Base-by-base conservation (phyloP, 2,888 invertebrate species). In the Petrophora chlorosata region DNA sequence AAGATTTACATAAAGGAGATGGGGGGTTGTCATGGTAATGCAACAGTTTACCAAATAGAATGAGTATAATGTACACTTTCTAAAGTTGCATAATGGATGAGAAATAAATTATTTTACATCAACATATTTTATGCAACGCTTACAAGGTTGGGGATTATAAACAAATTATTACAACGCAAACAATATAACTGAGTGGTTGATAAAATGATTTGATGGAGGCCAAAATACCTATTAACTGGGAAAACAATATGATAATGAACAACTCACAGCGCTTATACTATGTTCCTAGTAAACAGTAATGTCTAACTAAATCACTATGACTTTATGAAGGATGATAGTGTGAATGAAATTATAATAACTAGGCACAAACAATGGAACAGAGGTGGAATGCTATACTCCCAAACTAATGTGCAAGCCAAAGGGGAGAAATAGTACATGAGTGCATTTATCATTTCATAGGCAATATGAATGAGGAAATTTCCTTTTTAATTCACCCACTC, bases 351-450 rank as follows among this genome's bases (percentile, higher is more conserved):
- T 39, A 39, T 40, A 39, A 43, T 32, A 33, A 45, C 34, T 46
- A 40, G 45, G 40, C 40, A 56, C 66, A 63, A 76, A 84, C 79
- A 83, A 80, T 81, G 70, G 73, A 79, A 83, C 77, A 83, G 79
- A 82, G 72, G 67, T 70, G 71, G 65, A 73, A 72, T 70, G 67
- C 69, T 70, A 69, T 67, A 65, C 61, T 65, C 65, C 65, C 59
- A 67, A 73, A 76, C 45, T 39, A 53, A 34, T 25, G 75, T 75
- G 77, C 76, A 76, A 68, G 72, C 72, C 63, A 79, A 67, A 68
- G 63, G 10, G 64, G 68, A 65, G 70, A 62, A 72, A 66, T 32
- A 60, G 72, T 73, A 72, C 72, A 38, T 61, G 67, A n/a, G n/a
- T 73, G 70, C 65, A 63, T 49, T 46, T 59, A 70, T 67, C 69